Conservation (phyloP, 2,113 vertebrate genomes). For the Rana temporaria region DNA sequence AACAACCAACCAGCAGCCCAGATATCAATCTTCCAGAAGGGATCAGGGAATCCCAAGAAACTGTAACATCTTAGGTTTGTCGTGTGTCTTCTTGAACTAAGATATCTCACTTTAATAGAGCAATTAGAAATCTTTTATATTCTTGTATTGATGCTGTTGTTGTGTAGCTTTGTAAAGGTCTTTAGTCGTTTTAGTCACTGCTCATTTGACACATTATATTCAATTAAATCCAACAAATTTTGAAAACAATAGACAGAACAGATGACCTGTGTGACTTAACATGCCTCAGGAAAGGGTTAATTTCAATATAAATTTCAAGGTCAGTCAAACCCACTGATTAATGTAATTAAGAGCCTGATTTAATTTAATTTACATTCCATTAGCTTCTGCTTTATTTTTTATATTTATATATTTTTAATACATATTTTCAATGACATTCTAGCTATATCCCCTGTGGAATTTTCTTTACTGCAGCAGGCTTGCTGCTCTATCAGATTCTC, state of each 20-base stretch:
- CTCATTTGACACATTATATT: constrained; percentile 49
- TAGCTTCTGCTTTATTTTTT: constrained; percentile 69
- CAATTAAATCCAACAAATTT: constrained; percentile 42
- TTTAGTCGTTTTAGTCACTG: constrained; percentile 15
- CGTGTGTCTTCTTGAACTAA: constrained; percentile 6
- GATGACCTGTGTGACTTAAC: constrained; percentile 26
- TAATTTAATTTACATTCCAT: constrained; percentile 77
- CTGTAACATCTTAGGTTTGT: constrained; percentile 30
- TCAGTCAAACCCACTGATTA: constrained; percentile 73
- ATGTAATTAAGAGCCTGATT: constrained; percentile 79
- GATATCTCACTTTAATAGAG: constrained; percentile 31
- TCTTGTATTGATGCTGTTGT: constrained; percentile 36
- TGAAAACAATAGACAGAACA: constrained; percentile 33
- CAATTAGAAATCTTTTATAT: constrained; percentile 46
- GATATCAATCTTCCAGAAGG: constrained; percentile 36
- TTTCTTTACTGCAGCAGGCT: constrained; percentile 70
- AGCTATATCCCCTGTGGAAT: constrained; percentile 60
- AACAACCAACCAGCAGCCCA: not conserved
- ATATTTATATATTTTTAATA: constrained; percentile 50
- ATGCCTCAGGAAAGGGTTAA: constrained; percentile 60
- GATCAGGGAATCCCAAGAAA: not conserved
- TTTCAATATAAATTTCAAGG: constrained; percentile 60
- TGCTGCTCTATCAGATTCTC: constrained; percentile 68
- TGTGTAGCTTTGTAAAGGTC: constrained; percentile 35
- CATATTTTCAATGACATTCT: constrained; percentile 60